These are phyloP conservation scores for Eutrigla gurnardus DNA, from an alignment of 2,797 vertebrate genomes.

Conservation along the genomic window DNA sequence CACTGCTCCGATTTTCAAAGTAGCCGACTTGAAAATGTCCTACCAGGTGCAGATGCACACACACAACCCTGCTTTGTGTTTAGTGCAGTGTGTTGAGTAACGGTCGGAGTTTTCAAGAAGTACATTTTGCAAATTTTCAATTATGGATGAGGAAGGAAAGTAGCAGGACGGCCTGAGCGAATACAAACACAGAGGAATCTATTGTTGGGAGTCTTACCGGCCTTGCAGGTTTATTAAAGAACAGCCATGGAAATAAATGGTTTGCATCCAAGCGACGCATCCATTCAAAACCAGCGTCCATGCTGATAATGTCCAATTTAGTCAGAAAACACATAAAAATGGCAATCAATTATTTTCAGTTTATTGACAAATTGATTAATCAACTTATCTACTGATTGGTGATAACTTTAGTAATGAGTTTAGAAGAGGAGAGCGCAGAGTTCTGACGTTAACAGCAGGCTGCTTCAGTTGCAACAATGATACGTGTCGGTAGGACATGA, in stretches of 20 bases:
- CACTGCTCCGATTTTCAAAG: conserved; percentile 18
- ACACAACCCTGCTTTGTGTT: conserved; percentile 30
- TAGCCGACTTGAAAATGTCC: conserved; percentile 25
- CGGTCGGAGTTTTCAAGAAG: conserved; percentile 54
- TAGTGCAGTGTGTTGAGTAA: conserved; percentile 37
- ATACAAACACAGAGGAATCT: conserved; percentile 43
- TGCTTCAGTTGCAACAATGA: conserved; percentile 12
- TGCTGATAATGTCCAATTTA: neutral
- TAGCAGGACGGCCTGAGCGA: conserved; percentile 40
- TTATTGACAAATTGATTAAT: neutral
- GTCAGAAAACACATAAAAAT: neutral
- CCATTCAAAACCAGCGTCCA: conserved; percentile 4
- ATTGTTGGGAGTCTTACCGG: conserved; percentile 47
- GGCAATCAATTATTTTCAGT: neutral
- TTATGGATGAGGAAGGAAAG: conserved; percentile 63
- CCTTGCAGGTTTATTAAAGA: conserved; percentile 44
- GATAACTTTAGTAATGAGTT: neutral
- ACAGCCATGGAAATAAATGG: conserved; percentile 20
- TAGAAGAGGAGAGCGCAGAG: conserved; percentile 18
- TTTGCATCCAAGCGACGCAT: neutral
- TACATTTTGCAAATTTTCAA: conserved; percentile 62
- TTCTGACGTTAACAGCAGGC: conserved; percentile 2
- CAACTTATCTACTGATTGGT: neutral
- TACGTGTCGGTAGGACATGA: neutral
- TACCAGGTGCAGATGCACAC: conserved; percentile 8